A percentile compares a stretch with the other conserved stretches of the same genome.
phyloP scores from a whole-genome alignment of 2,113 vertebrate species.

The Saccopteryx bilineata region DNA sequence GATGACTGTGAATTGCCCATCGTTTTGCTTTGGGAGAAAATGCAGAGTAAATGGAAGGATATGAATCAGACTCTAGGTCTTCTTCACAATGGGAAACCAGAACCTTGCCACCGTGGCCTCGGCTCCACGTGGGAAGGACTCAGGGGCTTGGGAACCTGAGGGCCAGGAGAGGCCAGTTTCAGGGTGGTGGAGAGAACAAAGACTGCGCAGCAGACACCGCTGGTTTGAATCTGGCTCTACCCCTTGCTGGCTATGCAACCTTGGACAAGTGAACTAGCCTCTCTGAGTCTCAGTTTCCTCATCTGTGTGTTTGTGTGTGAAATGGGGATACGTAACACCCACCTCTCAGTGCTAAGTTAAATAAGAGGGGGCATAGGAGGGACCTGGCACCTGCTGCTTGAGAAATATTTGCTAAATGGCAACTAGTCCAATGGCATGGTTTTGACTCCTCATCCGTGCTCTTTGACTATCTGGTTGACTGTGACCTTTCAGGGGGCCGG shows the following conservation, averaged over 20 bases:
- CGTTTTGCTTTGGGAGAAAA: conserved; percentile 93
- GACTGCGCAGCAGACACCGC: background rate
- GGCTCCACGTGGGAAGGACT: background rate
- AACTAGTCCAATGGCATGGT: background rate
- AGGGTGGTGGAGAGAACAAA: background rate
- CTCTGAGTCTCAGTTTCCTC: conserved; percentile 12
- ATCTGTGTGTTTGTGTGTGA: background rate
- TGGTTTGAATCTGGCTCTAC: background rate
- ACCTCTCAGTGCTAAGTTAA: background rate
- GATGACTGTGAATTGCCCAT: conserved; percentile 98
- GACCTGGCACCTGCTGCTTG: background rate
- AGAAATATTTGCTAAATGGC: background rate
- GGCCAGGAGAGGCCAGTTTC: background rate
- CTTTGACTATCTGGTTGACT: background rate
- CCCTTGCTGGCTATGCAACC: background rate
- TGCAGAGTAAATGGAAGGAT: background rate
- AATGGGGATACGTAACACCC: background rate
- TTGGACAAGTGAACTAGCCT: background rate
- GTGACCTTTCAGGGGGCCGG: background rate
- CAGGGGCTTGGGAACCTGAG: background rate
- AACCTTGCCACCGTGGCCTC: background rate
- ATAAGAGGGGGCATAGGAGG: background rate
- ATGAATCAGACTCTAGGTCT: background rate
- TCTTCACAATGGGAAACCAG: background rate
- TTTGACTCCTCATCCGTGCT: background rate